Evolutionary conservation across 1,140 invertebrate species (phyloP), one percentile per base, ranked within the genome.

Genomic region (Drosophila sp.): DNA sequence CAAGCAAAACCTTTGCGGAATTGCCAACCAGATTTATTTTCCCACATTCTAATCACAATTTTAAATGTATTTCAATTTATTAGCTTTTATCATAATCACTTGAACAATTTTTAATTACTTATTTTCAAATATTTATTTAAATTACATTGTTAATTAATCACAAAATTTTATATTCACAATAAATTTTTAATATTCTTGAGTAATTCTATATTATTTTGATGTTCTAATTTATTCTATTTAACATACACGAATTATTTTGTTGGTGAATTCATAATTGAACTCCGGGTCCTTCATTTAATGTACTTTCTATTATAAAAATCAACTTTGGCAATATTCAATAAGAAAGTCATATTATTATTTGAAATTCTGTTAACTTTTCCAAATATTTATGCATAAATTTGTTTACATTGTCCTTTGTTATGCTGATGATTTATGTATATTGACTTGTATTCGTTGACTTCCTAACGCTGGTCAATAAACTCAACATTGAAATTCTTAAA

Each of bases 361-460:
- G n/a, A 50, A 34, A 48, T 53, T 29, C 9, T 9, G 25, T 50
- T 40, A 54, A 50, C 34, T 50, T 67, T 67, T 67, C 25, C 25
- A 14, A 69, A 69, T 53, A 61, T 69, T 61, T 61, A 61, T 61
- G 65, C 56, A 67, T 67, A 59, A 58, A 41, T 69, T 69, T 61
- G 56, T 38, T 45, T 69, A 36, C 11, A 38, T 54, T 63, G 5
- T 53, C 16, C 34, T 27, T 43, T 54, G 36, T 54, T 62, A 21
- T 54, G 50, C 40, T 38, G 25, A 48, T 70, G 66, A 62, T 54
- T 63, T 63, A 54, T 63, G 48, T 25, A 46, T 54, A 63, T 54
- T 70, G 66, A 50, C 21, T 57, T 21, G 32, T 40, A 46, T 48
- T 46, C 25, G 11, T 46, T 14, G 4, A 45, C 48, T 63, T 67